These are phyloP conservation scores for Pempheris klunzingeri DNA, from an alignment of 2,797 vertebrate species.

Conservation along the genomic window DNA sequence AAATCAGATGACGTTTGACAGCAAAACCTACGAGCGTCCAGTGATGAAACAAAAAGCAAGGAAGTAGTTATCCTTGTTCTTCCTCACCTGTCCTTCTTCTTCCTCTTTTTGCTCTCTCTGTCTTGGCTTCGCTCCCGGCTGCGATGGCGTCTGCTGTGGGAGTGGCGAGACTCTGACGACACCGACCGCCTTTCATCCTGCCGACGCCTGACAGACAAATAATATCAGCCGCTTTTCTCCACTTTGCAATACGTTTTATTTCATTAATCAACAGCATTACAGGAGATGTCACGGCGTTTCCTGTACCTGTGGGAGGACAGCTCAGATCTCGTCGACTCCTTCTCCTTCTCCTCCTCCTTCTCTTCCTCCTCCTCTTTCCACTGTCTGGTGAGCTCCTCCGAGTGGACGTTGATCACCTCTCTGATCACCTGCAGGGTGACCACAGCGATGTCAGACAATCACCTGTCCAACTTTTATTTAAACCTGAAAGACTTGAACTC, in stretches of 20 bases:
- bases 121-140: conserved; percentile 73
- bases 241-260: rapidly evolving
- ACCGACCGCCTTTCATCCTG: conserved; percentile 80
- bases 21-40: neutral
- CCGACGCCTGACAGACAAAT: conserved; percentile 56
- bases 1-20: neutral
- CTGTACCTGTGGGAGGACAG: conserved; percentile 73
- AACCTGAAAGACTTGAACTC: neutral
- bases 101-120: conserved; percentile 85
- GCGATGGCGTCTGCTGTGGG: conserved; percentile 80
- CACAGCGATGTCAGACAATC: neutral
- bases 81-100: conserved; percentile 88
- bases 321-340: conserved; percentile 48
- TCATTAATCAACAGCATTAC: neutral
- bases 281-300: neutral
- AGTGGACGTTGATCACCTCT: conserved; percentile 96
- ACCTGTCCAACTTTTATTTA: neutral
- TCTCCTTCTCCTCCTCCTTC: conserved; percentile 87
- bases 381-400: conserved; percentile 90
- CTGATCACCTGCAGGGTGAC: conserved; percentile 89
- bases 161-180: conserved; percentile 87
- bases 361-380: conserved; percentile 89
- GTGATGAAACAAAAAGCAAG: neutral
- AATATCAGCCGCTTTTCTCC: neutral
- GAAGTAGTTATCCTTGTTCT: rapidly evolving